phyloP scores from a whole-genome alignment of 23 tunicate genomes.

The Trididemnum miniatum region DNA sequence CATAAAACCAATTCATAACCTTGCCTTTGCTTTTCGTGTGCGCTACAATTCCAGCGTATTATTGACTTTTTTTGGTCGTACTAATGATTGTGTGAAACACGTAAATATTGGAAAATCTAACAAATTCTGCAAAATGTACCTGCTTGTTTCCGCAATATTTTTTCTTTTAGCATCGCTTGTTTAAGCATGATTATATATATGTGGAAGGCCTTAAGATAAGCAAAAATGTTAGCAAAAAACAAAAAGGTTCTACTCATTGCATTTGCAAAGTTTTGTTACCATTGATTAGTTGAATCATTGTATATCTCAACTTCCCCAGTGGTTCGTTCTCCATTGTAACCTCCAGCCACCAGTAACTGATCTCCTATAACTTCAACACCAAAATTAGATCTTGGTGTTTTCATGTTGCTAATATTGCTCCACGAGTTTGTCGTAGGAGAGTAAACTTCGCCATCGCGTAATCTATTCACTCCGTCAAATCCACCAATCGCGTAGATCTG shows the following conservation, averaged over 20 bases:
- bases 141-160: no score
- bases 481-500: constrained; percentile 94
- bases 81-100: no score
- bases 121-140: no score
- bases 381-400: constrained; percentile 87
- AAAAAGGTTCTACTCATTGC: neutral
- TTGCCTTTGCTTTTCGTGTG: no score
- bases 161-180: no score
- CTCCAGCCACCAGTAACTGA: constrained; percentile 61
- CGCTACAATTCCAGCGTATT: no score
- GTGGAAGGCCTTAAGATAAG: neutral
- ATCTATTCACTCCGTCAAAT: constrained; percentile 80
- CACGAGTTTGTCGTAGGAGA: constrained; percentile 83
- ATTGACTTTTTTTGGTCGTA: no score
- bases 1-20: no score
- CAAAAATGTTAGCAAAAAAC: no score
- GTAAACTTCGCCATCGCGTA: constrained; percentile 85
- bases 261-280: neutral
- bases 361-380: constrained; percentile 91
- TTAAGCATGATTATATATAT: neutral
- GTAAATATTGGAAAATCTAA: no score
- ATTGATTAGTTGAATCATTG: neutral
- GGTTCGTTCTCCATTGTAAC: constrained; percentile 15
- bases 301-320: constrained; percentile 17
- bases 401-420: constrained; percentile 77